Conservation (phyloP, 2,797 vertebrate genomes). For the Alosa sapidissima region DNA sequence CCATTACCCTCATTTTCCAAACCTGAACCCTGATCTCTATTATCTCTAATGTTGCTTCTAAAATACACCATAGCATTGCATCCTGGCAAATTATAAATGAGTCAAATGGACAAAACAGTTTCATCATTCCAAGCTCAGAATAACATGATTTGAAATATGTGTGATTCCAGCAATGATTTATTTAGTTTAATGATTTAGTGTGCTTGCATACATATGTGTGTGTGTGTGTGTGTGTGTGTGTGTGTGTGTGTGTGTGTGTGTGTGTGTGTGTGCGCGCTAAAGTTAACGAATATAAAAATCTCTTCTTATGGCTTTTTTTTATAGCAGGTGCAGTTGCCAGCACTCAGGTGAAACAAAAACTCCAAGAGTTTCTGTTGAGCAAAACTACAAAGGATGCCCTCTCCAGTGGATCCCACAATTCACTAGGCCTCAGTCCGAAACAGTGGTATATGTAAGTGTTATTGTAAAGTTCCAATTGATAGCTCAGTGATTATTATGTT, state of each 20-base stretch:
- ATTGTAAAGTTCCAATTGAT: not conserved
- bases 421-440: conserved; percentile 88
- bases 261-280: conserved; percentile 12
- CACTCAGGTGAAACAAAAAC: conserved; percentile 98
- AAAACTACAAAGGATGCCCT: conserved; percentile 93
- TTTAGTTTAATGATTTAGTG: not conserved
- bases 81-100: not conserved
- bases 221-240: not conserved
- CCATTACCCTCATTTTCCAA: not conserved
- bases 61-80: not conserved
- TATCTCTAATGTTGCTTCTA: not conserved
- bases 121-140: no score
- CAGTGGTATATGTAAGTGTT: conserved; percentile 95
- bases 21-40: not conserved
- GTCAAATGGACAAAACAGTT: not conserved
- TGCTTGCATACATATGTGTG: not conserved
- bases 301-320: conserved; percentile 49
- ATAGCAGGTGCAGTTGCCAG: conserved; percentile 94
- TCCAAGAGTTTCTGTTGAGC: conserved; percentile 98
- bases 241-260: not conserved
- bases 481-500: not conserved
- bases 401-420: conserved; percentile 83
- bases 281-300: not conserved
- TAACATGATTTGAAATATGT: no score
- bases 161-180: not conserved